Conservation (phyloP, 2,888 invertebrate species). For the Blomia tropicalis region DNA sequence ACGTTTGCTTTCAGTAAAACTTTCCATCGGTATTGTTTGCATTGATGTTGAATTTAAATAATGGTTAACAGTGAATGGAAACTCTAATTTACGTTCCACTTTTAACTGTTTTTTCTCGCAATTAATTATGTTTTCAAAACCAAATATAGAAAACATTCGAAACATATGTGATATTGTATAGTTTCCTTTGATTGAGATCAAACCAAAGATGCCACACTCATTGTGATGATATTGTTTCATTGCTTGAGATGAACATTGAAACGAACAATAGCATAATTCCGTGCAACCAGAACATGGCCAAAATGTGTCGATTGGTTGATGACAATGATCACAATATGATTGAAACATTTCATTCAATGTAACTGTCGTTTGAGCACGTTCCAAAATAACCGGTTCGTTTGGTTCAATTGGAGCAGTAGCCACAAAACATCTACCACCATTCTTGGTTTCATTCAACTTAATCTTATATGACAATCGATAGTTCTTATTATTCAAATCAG, state of each 20-base stretch:
- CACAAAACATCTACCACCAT: background rate
- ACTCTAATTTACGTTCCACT: background rate
- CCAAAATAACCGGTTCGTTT: background rate
- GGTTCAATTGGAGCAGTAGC: background rate
- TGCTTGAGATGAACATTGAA: background rate
- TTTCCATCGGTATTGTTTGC: background rate
- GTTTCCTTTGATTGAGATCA: background rate
- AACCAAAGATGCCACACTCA: slow-evolving; percentile 7
- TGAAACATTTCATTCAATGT: background rate
- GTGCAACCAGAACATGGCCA: background rate
- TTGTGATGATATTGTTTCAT: background rate
- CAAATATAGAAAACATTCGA: background rate
- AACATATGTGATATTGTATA: background rate
- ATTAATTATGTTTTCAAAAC: background rate
- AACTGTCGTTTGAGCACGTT: background rate
- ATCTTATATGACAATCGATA: background rate
- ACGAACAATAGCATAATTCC: background rate
- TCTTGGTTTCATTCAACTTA: background rate
- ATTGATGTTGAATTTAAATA: background rate
- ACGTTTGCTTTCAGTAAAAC: background rate
- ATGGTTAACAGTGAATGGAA: background rate
- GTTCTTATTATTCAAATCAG: background rate
- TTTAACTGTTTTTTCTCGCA: background rate
- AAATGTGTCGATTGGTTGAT: background rate
- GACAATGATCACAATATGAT: background rate